These are phyloP conservation scores for Austrofundulus limnaeus DNA, from an alignment of 2,113 vertebrate genomes.

Conservation along the genomic window DNA sequence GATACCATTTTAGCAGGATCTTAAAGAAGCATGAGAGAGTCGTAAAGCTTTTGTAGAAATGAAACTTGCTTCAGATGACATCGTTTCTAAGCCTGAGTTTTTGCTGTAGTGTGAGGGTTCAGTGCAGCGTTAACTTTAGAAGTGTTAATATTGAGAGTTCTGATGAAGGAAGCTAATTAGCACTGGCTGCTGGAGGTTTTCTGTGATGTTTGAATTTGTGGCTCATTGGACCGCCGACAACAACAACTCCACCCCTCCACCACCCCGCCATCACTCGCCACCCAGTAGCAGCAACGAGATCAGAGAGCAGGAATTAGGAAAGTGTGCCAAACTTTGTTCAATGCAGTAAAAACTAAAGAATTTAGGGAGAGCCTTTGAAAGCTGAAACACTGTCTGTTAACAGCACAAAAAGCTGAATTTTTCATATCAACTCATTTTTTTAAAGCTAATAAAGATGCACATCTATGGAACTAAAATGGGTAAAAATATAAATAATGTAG, in stretches of 20 bases:
- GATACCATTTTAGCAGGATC: background rate
- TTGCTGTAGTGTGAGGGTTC: background rate
- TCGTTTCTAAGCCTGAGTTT: slow-evolving; percentile 5
- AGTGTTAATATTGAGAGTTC: slow-evolving; percentile 10
- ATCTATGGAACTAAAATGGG: too few relatives aligned
- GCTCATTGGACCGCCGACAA: background rate
- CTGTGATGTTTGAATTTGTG: slow-evolving; percentile 51
- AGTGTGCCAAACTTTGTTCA: slow-evolving; percentile 36
- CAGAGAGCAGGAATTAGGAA: slow-evolving; percentile 58
- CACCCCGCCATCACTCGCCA: background rate
- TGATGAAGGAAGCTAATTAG: slow-evolving; percentile 38
- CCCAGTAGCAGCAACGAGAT: slow-evolving; percentile 11
- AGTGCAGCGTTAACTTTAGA: slow-evolving; percentile 13
- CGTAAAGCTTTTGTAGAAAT: slow-evolving; percentile 30
- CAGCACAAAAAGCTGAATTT: too few relatives aligned
- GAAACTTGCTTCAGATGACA: slow-evolving; percentile 19
- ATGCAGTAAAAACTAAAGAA: slow-evolving; percentile 56
- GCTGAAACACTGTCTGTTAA: too few relatives aligned
- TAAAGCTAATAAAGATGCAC: slow-evolving; percentile 14
- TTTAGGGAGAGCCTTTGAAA: slow-evolving; percentile 49
- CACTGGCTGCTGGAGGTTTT: slow-evolving; percentile 36
- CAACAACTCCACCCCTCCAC: background rate
- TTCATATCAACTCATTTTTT: slow-evolving; percentile 25
- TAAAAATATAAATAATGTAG: too few relatives aligned
- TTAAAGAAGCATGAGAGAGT: slow-evolving; percentile 34